A percentile compares a stretch with the other conserved stretches of the same genome.
These are phyloP conservation scores for Fragum whitleyi DNA, from an alignment of 2,888 invertebrate species.

Conservation along the genomic window DNA sequence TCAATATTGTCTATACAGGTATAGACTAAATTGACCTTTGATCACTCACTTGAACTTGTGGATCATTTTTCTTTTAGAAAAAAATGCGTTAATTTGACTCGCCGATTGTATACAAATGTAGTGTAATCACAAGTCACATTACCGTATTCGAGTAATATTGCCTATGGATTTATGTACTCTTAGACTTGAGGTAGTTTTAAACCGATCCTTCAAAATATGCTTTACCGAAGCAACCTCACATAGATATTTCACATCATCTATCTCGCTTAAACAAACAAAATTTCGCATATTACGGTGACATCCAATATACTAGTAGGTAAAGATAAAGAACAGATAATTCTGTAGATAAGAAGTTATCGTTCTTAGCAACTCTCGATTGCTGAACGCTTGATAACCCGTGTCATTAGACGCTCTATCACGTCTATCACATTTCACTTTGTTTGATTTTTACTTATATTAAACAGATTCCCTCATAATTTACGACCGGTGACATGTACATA, in stretches of 20 bases:
- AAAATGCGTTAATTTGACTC: too few species aligned
- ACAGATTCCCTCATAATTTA: not conserved
- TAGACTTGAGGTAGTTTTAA: too few species aligned
- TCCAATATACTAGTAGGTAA: not conserved
- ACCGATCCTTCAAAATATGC: too few species aligned
- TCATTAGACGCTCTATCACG: constrained; percentile 20
- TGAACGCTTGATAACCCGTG: constrained; percentile 22
- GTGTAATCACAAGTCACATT: too few species aligned
- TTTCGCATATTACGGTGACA: constrained; percentile 7
- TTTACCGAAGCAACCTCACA: too few species aligned
- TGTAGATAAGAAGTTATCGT: constrained; percentile 7
- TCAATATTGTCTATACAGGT: too few species aligned
- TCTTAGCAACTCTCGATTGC: constrained; percentile 23
- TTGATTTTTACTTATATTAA: constrained; percentile 21
- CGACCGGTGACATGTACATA: not conserved
- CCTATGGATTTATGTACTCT: too few species aligned
- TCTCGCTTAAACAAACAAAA: not conserved
- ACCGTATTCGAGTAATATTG: too few species aligned
- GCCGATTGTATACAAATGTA: too few species aligned
- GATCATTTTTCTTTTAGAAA: too few species aligned
- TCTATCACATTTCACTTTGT: constrained; percentile 21
- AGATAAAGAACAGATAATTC: not conserved
- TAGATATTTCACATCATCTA: not conserved
- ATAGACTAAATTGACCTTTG: too few species aligned
- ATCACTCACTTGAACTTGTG: too few species aligned